A percentile compares a stretch with the other conserved stretches of the same genome.
phyloP scores from a whole-genome alignment of 2,113 vertebrate genomes.

The Lycaon pictus region DNA sequence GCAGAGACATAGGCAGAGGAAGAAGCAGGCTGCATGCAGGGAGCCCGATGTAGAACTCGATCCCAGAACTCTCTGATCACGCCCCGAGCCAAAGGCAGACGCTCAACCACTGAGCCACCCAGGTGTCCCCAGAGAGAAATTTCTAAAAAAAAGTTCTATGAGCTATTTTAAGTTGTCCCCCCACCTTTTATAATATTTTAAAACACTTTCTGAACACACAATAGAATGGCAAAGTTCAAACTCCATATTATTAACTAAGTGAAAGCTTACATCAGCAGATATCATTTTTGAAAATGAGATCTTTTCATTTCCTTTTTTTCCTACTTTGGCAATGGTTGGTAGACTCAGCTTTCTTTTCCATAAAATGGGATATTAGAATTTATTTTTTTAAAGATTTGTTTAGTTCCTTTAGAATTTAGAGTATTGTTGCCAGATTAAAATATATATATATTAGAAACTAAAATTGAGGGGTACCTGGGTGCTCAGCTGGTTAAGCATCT shows the following conservation, averaged over 20 bases:
- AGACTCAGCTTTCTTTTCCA: background rate
- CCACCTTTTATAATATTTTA: background rate
- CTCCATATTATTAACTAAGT: background rate
- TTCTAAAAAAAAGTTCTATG: background rate
- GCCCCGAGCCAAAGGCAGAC: too few species aligned
- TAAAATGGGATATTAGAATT: background rate
- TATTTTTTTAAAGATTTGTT: background rate
- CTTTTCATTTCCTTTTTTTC: background rate
- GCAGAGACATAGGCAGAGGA: too few species aligned
- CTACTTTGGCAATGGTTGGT: background rate
- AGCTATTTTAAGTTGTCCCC: background rate
- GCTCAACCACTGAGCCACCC: too few species aligned
- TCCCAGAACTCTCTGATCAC: too few species aligned
- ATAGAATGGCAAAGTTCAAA: background rate
- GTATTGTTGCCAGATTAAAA: background rate
- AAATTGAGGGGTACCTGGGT: background rate
- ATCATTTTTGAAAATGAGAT: background rate
- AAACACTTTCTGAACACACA: background rate
- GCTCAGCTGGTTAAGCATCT: too few species aligned
- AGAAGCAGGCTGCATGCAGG: too few species aligned
- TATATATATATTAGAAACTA: background rate
- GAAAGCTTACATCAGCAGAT: background rate
- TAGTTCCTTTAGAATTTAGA: slow-evolving; percentile 30
- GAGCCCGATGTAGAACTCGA: too few species aligned
- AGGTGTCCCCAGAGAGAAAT: background rate